Evolutionary conservation across 92 coral and sea anemone genomes (phyloP), one percentile per base, ranked within the genome.

Genomic region (Epizoanthus stellaris): DNA sequence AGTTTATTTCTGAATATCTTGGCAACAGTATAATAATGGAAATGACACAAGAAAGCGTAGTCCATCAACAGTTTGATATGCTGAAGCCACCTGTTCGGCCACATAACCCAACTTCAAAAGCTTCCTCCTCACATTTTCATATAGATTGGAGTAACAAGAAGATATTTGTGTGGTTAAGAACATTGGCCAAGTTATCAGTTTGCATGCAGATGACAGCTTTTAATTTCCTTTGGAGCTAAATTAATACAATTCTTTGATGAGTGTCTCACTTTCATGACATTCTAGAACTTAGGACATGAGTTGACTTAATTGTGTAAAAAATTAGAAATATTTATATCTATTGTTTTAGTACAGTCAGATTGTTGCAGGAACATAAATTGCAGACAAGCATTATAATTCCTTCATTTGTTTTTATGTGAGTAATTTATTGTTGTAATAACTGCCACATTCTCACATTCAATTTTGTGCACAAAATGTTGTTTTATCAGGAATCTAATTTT

Each of bases 171-270:
- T 68, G 39, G 52, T 68, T 68, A 68, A 68, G 73, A 68, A 34
- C 25, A 42, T 42, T 43, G 77, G 6, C 19, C 77, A 79, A 20
- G 43, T 64, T 63, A 8, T 21, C 52, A 12, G 56, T 43, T 79
- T 79, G 83, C 72, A 62, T 62, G 40, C 14, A 43, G 40, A 64
- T 63, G 83, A 79, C 83, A 79, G 61, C 23, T 64, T 62, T 5
- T 79, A 63, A 79, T 63, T 79, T 64, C 67, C 82, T 21, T 63
- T 14, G 45, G 58, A 79, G 58, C 49, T 64, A 42, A 79, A 70
- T 79, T 43, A 62, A 62, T 63, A 39, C 8, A 38, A 12, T 58
- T 19, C 2, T 42, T 63, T 9, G 42, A 12, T 40, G 40, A 63
- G 53, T n/a, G 36, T 79, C 64, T 20, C 34, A 45, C 12, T 9